phyloP scores from a whole-genome alignment of 2,888 invertebrate species.

The Drosophila pullipes region DNA sequence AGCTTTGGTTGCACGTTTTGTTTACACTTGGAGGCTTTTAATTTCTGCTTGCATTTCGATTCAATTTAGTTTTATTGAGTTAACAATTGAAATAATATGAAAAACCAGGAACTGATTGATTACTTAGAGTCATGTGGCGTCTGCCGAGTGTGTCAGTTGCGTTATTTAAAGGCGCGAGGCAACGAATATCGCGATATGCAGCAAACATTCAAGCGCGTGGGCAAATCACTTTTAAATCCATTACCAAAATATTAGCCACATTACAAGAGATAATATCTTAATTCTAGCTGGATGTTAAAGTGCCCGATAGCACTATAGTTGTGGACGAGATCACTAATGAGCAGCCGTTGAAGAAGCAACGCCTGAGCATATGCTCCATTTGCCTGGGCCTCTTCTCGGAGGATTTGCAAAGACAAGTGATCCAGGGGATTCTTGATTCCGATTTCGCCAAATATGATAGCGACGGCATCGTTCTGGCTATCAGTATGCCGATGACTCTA shows the following conservation, averaged over 20 bases:
- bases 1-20: conserved; percentile 47
- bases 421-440: conserved; percentile 87
- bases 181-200: conserved; percentile 87
- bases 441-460: conserved; percentile 88
- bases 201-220: conserved; percentile 86
- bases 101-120: conserved; percentile 86
- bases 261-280: conserved; percentile 15
- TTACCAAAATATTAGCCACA: background rate
- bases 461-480: conserved; percentile 88
- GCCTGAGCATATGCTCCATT: conserved; percentile 88
- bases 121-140: conserved; percentile 87
- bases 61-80: conserved; percentile 20
- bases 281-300: conserved; percentile 63
- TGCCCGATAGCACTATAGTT: conserved; percentile 13
- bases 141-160: conserved; percentile 89
- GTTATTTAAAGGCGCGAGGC: conserved; percentile 88
- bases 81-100: conserved; percentile 81
- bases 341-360: conserved; percentile 85
- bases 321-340: conserved; percentile 18
- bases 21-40: conserved; percentile 36
- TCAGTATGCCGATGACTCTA: conserved; percentile 90
- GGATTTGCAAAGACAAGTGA: conserved; percentile 86
- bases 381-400: conserved; percentile 91
- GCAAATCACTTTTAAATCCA: conserved; percentile 50
- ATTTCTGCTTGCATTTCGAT: background rate